These are phyloP conservation scores for Melieria omissa DNA, from an alignment of 2,888 invertebrate genomes.

Conservation along the genomic window DNA sequence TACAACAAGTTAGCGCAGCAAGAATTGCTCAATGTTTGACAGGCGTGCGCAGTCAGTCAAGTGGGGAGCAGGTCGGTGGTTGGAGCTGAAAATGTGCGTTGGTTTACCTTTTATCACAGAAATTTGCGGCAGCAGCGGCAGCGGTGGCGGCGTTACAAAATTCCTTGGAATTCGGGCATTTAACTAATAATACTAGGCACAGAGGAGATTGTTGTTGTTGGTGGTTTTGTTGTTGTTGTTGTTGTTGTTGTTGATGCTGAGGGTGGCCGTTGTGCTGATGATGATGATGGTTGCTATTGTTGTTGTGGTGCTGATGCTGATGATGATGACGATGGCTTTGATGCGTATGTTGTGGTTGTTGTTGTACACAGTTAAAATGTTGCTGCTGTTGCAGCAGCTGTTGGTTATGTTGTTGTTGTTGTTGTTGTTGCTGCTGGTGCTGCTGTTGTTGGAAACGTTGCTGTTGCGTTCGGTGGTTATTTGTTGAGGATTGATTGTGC, in stretches of 20 bases:
- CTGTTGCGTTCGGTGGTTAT: conserved; percentile 34
- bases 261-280: conserved; percentile 41
- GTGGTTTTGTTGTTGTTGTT: conserved; percentile 46
- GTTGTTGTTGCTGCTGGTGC: conserved; percentile 35
- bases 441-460: conserved; percentile 8
- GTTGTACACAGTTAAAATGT: conserved; percentile 43
- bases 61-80: too few relatives aligned
- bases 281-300: conserved; percentile 40
- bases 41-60: too few relatives aligned
- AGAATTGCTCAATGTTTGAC: too few relatives aligned
- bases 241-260: conserved; percentile 40
- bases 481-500: conserved; percentile 35
- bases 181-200: conserved; percentile 67
- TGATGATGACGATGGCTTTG: conserved; percentile 36
- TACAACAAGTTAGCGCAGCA: too few relatives aligned
- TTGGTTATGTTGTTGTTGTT: conserved; percentile 33
- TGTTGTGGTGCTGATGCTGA: conserved; percentile 46
- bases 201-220: conserved; percentile 60
- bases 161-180: conserved; percentile 67
- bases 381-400: conserved; percentile 40
- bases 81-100: too few relatives aligned
- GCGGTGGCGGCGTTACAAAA: conserved; percentile 59
- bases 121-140: conserved; percentile 63
- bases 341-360: conserved; percentile 45
- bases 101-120: conserved; percentile 66